Evolutionary conservation across 1,140 invertebrate genomes (phyloP).

Genomic region (Ylistrum balloti): DNA sequence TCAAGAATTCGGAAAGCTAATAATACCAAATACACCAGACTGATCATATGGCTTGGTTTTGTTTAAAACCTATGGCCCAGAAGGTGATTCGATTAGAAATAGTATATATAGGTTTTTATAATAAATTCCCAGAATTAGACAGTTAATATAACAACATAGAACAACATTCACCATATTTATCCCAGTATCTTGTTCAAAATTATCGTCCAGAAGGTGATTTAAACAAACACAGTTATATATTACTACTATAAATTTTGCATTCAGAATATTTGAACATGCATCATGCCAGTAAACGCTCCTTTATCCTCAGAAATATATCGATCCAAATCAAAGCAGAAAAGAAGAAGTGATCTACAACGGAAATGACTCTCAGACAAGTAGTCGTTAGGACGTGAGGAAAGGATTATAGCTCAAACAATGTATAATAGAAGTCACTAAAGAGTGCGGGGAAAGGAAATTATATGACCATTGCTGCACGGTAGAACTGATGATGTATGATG

Average conservation of each 20-base stretch:
- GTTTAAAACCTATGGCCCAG: no score
- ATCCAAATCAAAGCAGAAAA: not conserved
- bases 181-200: no score
- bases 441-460: not conserved
- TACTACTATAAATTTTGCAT: not conserved
- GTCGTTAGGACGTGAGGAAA: not conserved
- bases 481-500: not conserved
- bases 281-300: not conserved
- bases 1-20: no score
- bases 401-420: not conserved
- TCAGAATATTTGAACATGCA: not conserved
- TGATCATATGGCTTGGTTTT: no score
- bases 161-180: no score
- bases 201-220: no score
- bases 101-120: no score
- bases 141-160: no score
- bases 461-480: not conserved
- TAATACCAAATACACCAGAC: no score
- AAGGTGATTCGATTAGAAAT: no score
- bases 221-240: no score
- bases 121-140: no score
- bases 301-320: not conserved
- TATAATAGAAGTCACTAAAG: not conserved
- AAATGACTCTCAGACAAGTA: not conserved
- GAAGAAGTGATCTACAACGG: not conserved